Evolutionary conservation across 2,113 vertebrate genomes (phyloP), one percentile per base, ranked within the genome.

Genomic region (Ivindomyrus marchei): DNA sequence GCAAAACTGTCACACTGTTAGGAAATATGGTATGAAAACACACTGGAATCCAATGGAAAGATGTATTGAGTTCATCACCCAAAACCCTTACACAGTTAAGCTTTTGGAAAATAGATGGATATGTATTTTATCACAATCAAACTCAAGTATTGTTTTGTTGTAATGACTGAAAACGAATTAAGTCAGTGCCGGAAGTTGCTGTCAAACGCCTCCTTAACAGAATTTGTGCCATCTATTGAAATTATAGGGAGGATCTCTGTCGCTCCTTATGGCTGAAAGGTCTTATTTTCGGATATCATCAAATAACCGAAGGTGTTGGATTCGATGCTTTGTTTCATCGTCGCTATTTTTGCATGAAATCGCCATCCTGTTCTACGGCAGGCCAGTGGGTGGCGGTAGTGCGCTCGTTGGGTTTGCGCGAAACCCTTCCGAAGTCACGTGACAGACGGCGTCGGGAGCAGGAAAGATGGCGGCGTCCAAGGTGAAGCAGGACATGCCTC

Each of bases 401-500:
- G 11, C 8, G 17, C 5, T 21, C 6, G 1, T 45, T 5, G 5
- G 36, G 17, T 6, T 5, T 19, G 6, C 21, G 1, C 42, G 46
- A 92, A 92, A 91, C 0, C n/a, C 0, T 0, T 19, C 90, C 90
- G 89, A 92, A 90, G 92, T 93, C 91, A 92, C 39, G 88, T 15
- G 6, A 27, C 42, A 21, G 39, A 46, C 19, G 90, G 90, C 90
- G 87, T 42, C 45, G 56, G 13, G n/a, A 39, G 77, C 93, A 42
- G 53, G 88, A 10, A 96, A 94, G 46, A 98, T 99, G 98, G 96
- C 97, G 94, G 94, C 95, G 39, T 94, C 95, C 94, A 99, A 98
- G 98, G 98, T 99, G 98, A 99, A 97, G 95, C 98, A 99, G 98
- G 98, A 99, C 97, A 98, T 98, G 97, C 94, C 98, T 90, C 98